Base-by-base conservation (phyloP, 2,797 vertebrate species). In the Odontamblyopus rebecca region DNA sequence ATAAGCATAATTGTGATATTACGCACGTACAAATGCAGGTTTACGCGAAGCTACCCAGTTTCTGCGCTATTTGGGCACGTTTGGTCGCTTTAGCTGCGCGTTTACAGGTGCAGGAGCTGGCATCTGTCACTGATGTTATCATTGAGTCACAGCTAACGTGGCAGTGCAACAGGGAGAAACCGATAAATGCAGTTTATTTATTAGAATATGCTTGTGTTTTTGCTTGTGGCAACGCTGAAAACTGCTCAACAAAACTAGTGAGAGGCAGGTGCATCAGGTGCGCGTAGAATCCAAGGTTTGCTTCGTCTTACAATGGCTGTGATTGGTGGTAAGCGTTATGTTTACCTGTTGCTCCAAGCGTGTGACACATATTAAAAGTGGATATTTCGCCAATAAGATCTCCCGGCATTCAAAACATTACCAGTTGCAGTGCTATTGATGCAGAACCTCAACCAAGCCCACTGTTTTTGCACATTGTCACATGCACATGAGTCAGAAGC, bases 341-440 rank as follows among this genome's bases (percentile, higher is more conserved):
- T 70, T 75, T 84, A 91, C 86, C 84, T 89, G 84, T 87, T 90
- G 82, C 78, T 76, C 78, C 61, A 32, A 57, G 66, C 70, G 66
- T 64, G 32, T 70, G 61, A 69, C 44, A 35, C 12, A 27, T 27
- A 6, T 48, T 16, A 16, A 18, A 29, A 66, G 38, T 35, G 11
- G 75, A 70, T 16, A 66, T 69, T 63, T 81, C 57, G 61, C 32
- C 70, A 71, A 61, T 70, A 70, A 11, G 23, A 9, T 62, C 50
- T 72, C 65, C 8, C 2, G 8, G 53, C 77, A 82, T 82, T 86
- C 70, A 84, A 51, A 59, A 16, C 78, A 79, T 30, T 27, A 60
- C 2, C 18, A 16, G n/a, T 38, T 38, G 65, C 57, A 29, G 57
- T 30, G 57, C 62, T 48, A 62, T 23, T 63, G 67, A 66, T 51